Evolutionary conservation across 2,113 vertebrate species (phyloP).

Genomic region (Cochlearius cochlearius): DNA sequence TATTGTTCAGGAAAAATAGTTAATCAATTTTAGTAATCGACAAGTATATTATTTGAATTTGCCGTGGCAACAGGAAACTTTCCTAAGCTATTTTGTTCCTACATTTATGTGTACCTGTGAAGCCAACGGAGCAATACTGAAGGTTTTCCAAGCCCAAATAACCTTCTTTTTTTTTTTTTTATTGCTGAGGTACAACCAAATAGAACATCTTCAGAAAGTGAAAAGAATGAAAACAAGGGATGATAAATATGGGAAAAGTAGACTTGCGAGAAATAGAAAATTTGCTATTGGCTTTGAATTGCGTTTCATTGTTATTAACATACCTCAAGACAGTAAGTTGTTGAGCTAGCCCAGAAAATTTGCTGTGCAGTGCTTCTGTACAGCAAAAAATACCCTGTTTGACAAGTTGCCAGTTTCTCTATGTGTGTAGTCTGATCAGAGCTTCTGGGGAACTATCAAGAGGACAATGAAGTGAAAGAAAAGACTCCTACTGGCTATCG

Average conservation of each 20-base stretch:
- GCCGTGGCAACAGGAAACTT: background rate
- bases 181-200: background rate
- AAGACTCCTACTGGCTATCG: background rate
- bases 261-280: background rate
- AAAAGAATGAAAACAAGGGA: background rate
- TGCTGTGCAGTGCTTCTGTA: background rate
- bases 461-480: background rate
- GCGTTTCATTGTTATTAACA: background rate
- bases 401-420: background rate
- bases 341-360: background rate
- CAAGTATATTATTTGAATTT: background rate
- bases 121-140: rapidly evolving
- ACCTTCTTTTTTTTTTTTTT: background rate
- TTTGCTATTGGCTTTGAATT: background rate
- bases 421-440: background rate
- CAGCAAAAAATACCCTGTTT: background rate
- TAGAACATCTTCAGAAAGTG: background rate
- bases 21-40: background rate
- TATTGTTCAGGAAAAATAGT: background rate
- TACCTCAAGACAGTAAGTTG: too few relatives aligned
- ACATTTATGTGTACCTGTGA: background rate
- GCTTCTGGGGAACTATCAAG: background rate
- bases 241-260: background rate
- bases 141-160: background rate
- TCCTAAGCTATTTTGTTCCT: background rate